phyloP scores from a whole-genome alignment of 2,888 invertebrate species.

The Antheraea assamensis region DNA sequence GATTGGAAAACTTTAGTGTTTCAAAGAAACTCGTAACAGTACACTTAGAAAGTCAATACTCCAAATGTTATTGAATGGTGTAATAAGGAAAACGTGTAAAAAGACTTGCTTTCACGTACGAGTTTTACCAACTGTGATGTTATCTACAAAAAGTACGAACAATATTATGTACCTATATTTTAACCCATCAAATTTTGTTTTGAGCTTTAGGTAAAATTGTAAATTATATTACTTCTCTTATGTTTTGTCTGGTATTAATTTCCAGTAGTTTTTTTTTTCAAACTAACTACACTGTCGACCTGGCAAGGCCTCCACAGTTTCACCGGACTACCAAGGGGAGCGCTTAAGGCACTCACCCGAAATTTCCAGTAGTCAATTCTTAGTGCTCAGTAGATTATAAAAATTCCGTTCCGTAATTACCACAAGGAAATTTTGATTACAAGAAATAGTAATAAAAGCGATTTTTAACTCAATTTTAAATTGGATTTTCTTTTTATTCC shows the following conservation, averaged over 20 bases:
- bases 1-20: slow-evolving; percentile 48
- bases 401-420: not conserved
- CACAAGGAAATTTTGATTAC: not conserved
- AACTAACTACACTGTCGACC: no score
- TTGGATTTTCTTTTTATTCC: not conserved
- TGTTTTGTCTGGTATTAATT: no score
- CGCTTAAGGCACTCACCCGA: no score
- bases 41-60: slow-evolving; percentile 33
- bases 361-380: no score
- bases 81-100: not conserved
- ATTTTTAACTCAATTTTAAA: not conserved
- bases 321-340: no score
- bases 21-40: slow-evolving; percentile 29
- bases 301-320: no score
- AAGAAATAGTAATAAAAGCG: not conserved
- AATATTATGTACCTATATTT: not conserved
- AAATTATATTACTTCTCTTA: no score
- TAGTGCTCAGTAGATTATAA: not conserved
- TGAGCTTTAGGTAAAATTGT: not conserved
- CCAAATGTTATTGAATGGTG: slow-evolving; percentile 3
- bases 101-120: not conserved
- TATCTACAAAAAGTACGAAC: not conserved
- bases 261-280: no score
- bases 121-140: not conserved
- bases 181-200: not conserved